Evolutionary conservation across 92 coral and sea anemone genomes (phyloP), one percentile per base, ranked within the genome.

Genomic region (Plumapathes pennacea): DNA sequence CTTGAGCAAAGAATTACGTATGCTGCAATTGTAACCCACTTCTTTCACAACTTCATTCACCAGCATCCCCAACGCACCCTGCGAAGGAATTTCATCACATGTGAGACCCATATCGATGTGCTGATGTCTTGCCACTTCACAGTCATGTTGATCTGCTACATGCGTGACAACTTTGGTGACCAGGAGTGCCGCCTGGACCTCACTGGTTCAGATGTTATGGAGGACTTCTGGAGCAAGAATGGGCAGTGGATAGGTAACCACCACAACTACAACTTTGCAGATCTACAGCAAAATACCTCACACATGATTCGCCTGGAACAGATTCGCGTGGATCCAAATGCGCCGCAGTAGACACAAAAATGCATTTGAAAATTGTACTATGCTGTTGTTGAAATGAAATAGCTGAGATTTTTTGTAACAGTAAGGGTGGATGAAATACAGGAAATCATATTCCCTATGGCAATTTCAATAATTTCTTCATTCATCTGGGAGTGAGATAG

Each of bases 241-340:
- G 74, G 69, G 25, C 78, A 78, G 38, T 70, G 78, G 85, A 68
- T 78, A 10, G 74, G 79, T 10, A 78, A 78, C 60, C 85, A 78
- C 74, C 73, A 78, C 39, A 78, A 78, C 31, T 78, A 70, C 69
- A 51, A 54, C 54, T 71, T 53, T 59, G 79, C 73, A 10, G 79
- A 78, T 34, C 64, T 78, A 14, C 27, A 34, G 7, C 38, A 54
- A 24, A 77, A 60, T 17, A 4, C 28, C 1, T 50, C 72, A 1
- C 84, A 68, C 45, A 62, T 70, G 78, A 70, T 78, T 38, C 79
- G 57, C 14, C 36, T 78, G 25, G 85, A 78, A 34, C 63, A 78
- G 37, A 78, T 70, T 19, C 46, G 66, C 10, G 43, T 48, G 1
- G 53, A 77, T 42, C 84, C 65, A 32, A 3, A 17, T 5, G 72